These are phyloP conservation scores for Chaetodon trifasciatus DNA, from an alignment of 2,797 vertebrate genomes.

Conservation along the genomic window DNA sequence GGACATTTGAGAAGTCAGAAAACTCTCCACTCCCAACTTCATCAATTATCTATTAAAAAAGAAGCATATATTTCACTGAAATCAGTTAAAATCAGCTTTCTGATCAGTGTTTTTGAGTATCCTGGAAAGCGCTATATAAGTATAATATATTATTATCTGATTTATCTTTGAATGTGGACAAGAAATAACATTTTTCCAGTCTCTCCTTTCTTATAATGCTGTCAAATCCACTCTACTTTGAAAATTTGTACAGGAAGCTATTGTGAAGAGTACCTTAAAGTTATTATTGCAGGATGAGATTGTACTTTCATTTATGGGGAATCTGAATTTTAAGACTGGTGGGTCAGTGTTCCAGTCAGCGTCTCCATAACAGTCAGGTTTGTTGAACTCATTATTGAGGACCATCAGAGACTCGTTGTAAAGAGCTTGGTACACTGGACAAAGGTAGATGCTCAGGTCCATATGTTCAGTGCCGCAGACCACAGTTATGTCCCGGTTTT, in stretches of 20 bases:
- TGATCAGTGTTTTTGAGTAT: not conserved
- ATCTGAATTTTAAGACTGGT: slow-evolving; percentile 15
- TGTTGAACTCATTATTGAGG: slow-evolving; percentile 3
- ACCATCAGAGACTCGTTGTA: slow-evolving; percentile 24
- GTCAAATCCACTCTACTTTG: no score
- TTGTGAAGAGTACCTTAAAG: slow-evolving; percentile 5
- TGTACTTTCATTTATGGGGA: slow-evolving; percentile 10
- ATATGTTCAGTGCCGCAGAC: not conserved
- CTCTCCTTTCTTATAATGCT: not conserved
- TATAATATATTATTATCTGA: not conserved
- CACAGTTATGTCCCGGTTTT: not conserved
- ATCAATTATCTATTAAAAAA: slow-evolving; percentile 65
- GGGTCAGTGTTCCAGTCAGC: not conserved
- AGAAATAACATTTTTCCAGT: no score
- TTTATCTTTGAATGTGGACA: no score
- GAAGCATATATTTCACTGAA: not conserved
- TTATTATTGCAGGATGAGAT: slow-evolving; percentile 4
- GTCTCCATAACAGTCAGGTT: not conserved
- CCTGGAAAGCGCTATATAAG: no score
- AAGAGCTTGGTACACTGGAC: slow-evolving; percentile 10
- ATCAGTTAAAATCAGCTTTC: not conserved
- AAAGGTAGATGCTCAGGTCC: slow-evolving; percentile 23
- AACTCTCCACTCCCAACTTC: slow-evolving; percentile 70
- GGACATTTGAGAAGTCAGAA: slow-evolving; percentile 77
- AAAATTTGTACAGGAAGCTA: no score